Conservation (phyloP, 1,140 invertebrate species). For the Penaeus vannamei region DNA sequence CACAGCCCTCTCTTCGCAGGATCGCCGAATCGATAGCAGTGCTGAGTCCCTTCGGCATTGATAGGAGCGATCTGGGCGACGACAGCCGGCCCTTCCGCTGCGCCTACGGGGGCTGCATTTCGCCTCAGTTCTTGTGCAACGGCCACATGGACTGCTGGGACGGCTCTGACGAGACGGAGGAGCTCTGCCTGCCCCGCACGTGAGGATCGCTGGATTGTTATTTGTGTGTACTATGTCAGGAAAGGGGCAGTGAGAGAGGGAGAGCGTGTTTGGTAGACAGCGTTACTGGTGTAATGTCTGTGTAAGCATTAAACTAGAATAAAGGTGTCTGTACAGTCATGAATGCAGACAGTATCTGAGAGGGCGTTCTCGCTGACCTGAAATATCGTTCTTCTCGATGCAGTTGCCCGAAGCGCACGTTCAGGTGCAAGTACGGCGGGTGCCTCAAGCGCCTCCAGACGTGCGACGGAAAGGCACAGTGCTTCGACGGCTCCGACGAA, state of each 20-base stretch:
- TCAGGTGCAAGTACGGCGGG: conserved; percentile 92
- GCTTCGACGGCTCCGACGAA: conserved; percentile 94
- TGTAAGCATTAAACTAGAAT: no score
- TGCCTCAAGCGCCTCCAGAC: conserved; percentile 96
- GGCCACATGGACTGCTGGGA: conserved; percentile 50
- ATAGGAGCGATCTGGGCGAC: no score
- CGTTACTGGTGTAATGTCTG: no score
- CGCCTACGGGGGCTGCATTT: conserved; percentile 50
- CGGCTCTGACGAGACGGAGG: conserved; percentile 30
- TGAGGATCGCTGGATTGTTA: neutral
- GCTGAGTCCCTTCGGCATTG: no score
- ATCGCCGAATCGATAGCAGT: no score
- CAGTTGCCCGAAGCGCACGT: conserved; percentile 74
- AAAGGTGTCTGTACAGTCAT: no score
- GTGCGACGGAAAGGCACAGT: conserved; percentile 95
- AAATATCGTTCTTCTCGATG: no score
- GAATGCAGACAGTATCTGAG: no score
- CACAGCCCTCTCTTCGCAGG: no score
- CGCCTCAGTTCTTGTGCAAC: conserved; percentile 34
- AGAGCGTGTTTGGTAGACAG: no score
- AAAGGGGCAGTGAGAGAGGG: no score
- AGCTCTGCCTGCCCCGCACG: neutral
- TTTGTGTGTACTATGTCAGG: neutral
- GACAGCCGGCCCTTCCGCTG: neutral
- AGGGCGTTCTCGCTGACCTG: no score